A percentile compares a stretch with the other conserved stretches of the same genome.
phyloP scores from a whole-genome alignment of 2,888 invertebrate genomes.

The Crioceris asparagi region DNA sequence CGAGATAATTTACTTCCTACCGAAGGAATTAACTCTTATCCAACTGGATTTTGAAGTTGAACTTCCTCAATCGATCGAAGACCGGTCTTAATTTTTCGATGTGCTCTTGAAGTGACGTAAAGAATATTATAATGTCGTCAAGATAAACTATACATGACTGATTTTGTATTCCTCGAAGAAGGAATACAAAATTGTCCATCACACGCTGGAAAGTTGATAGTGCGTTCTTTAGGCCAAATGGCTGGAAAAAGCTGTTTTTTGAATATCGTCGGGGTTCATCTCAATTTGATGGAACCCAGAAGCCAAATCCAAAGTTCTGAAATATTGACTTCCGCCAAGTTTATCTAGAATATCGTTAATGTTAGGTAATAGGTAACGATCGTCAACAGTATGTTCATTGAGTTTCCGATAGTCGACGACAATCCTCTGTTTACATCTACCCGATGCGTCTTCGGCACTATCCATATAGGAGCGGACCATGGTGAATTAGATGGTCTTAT shows the following conservation, averaged over 20 bases:
- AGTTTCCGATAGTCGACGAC: constrained; percentile 12
- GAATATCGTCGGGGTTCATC: not conserved
- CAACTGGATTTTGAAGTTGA: constrained; percentile 9
- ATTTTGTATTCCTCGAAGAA: not conserved
- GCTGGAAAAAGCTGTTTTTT: not conserved
- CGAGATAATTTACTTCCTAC: constrained; percentile 13
- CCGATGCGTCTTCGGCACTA: too few species aligned
- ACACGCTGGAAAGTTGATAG: not conserved
- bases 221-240: not conserved
- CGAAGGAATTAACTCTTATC: constrained; percentile 16
- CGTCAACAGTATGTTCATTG: constrained; percentile 31
- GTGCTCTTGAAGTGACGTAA: not conserved
- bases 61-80: not conserved
- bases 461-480: constrained; percentile 10
- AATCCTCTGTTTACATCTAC: too few species aligned
- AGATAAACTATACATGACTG: not conserved
- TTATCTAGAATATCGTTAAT: constrained; percentile 31
- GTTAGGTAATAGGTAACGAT: constrained; percentile 30
- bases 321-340: too few species aligned
- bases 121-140: not conserved
- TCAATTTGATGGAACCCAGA: constrained; percentile 23
- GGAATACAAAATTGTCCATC: constrained; percentile 13
- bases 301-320: too few species aligned
- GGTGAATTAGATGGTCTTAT: constrained; percentile 9
- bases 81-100: not conserved